These are phyloP conservation scores for Syncerus caffer DNA, from an alignment of 2,797 vertebrate genomes.

Conservation along the genomic window DNA sequence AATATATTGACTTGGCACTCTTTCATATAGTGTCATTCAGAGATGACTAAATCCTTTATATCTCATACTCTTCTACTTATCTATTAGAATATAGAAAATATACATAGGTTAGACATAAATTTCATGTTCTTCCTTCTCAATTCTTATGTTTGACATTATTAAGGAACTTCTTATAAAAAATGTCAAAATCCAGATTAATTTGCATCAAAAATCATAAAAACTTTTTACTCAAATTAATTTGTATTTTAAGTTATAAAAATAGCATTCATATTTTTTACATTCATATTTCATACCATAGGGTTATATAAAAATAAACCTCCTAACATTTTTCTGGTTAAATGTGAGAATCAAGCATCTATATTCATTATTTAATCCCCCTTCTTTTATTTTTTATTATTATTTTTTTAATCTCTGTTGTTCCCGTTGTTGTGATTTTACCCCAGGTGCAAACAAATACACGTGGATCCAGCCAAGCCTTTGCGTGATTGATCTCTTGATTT, in stretches of 20 bases:
- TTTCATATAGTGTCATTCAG: not conserved
- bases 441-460: constrained; percentile 5
- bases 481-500: constrained; percentile 69
- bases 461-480: constrained; percentile 31
- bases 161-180: not conserved
- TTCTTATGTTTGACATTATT: not conserved
- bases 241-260: not conserved
- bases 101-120: not conserved
- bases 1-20: not conserved
- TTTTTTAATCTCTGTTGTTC: not conserved
- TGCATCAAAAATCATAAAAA: not conserved
- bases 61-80: not conserved
- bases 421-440: not conserved
- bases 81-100: not conserved
- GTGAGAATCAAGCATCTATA: not conserved
- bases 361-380: not conserved
- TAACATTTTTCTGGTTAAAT: not conserved
- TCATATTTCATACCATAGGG: not conserved
- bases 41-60: not conserved
- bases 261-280: not conserved
- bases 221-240: not conserved
- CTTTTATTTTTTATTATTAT: not conserved
- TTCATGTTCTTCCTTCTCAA: not conserved
- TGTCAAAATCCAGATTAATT: not conserved
- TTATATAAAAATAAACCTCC: not conserved